A percentile compares a stretch with the other conserved stretches of the same genome.
Conservation (phyloP, 2,113 vertebrate species). For the Rhineura floridana region DNA sequence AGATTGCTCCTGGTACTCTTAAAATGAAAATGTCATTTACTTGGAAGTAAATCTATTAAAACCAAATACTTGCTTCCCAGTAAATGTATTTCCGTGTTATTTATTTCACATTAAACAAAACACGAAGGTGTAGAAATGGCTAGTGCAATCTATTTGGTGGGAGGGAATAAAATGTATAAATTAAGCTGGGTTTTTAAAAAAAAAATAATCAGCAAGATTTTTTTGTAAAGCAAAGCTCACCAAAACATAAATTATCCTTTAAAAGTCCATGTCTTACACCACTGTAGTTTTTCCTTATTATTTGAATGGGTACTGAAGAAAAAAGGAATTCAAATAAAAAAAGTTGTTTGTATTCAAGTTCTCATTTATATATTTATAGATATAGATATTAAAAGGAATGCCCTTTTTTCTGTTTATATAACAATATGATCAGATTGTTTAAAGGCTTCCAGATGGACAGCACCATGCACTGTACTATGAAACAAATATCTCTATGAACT, state of each 20-base stretch:
- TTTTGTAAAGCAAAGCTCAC: conserved; percentile 66
- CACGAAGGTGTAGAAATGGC: conserved; percentile 74
- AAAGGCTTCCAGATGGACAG: conserved; percentile 80
- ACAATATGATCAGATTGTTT: conserved; percentile 74
- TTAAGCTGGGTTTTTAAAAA: conserved; percentile 77
- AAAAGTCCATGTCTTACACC: conserved; percentile 64
- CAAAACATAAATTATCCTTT: conserved; percentile 78
- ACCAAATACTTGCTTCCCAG: neutral
- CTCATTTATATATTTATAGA: conserved; percentile 58
- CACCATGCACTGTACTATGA: conserved; percentile 91
- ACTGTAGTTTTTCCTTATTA: conserved; percentile 63
- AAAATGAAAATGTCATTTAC: neutral
- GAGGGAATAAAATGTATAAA: conserved; percentile 70
- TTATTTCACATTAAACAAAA: conserved; percentile 78
- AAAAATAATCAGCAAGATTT: conserved; percentile 75
- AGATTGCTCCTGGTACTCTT: conserved; percentile 52
- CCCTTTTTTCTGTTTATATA: conserved; percentile 65
- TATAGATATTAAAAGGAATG: conserved; percentile 58
- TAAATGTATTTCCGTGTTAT: conserved; percentile 24
- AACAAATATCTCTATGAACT: conserved; percentile 76
- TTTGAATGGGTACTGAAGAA: conserved; percentile 70
- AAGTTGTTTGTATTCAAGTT: conserved; percentile 79
- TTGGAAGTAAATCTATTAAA: neutral
- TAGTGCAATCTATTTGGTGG: conserved; percentile 80
- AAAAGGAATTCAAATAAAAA: conserved; percentile 70